Conservation (phyloP, 92 coral and sea anemone genomes). For the Palythoa heliodiscus region DNA sequence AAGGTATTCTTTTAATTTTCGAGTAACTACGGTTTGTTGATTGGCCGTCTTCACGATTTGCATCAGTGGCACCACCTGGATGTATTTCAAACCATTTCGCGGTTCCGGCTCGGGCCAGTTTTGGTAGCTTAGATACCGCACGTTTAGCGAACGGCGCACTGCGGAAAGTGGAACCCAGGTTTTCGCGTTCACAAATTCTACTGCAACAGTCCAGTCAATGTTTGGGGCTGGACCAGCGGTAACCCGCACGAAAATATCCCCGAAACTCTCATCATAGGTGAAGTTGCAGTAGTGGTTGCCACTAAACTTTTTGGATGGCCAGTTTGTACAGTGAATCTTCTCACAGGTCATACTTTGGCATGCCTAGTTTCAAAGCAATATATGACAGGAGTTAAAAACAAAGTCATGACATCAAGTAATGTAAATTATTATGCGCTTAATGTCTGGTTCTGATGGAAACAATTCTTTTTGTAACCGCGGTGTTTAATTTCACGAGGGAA, state of each 20-base stretch:
- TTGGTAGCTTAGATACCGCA: background rate
- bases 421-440: too few relatives aligned
- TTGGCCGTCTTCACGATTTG: slow-evolving; percentile 66
- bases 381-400: background rate
- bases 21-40: slow-evolving; percentile 52
- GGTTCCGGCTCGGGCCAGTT: slow-evolving; percentile 57
- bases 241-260: slow-evolving; percentile 58
- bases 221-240: slow-evolving; percentile 73
- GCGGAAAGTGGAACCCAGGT: slow-evolving; percentile 47
- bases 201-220: slow-evolving; percentile 75
- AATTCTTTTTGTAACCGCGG: too few relatives aligned
- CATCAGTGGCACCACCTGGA: slow-evolving; percentile 40
- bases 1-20: background rate
- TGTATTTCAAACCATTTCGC: slow-evolving; percentile 25
- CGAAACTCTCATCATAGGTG: slow-evolving; percentile 61
- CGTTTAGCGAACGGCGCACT: background rate
- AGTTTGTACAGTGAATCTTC: slow-evolving; percentile 67
- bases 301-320: slow-evolving; percentile 49
- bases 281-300: slow-evolving; percentile 68
- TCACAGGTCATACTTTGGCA: slow-evolving; percentile 40
- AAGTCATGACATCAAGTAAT: too few relatives aligned
- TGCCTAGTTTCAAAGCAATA: slow-evolving; percentile 26
- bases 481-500: too few relatives aligned
- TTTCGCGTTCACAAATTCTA: slow-evolving; percentile 59
- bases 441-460: too few relatives aligned